Base-by-base conservation (phyloP, 2,113 vertebrate genomes). In the Apteryx owenii region DNA sequence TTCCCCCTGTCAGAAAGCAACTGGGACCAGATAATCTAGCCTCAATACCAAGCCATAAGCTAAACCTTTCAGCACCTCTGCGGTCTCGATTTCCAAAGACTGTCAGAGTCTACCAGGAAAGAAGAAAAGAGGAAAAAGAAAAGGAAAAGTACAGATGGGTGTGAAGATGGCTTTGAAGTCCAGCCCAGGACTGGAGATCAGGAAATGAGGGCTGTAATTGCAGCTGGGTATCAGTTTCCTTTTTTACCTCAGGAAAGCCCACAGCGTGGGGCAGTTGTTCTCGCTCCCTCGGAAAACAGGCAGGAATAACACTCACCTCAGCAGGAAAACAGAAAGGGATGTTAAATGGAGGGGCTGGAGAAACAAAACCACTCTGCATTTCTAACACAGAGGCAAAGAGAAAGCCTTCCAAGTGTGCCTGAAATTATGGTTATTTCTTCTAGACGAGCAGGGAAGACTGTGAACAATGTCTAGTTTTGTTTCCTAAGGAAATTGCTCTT, bases 171-270 rank as follows among this genome's bases (percentile, higher is more conserved):
- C 93, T 96, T 95, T 95, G 93, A 95, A 95, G 96, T 77, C 7
- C 9, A 88, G 93, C 54, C 75, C 81, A 46, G 87, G 75, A 95
- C 81, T 3, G 2, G 89, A 94, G 87, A 94, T 82, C 84, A 85
- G 97, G 93, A 97, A 97, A 93, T 3, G 54, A 87, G 87, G 85
- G 79, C 87, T 95, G 81, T 95, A 94, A 96, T 96, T 96, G 91
- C 87, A 88, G 89, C 75, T 85, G 89, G 93, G 93, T 94, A 95
- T 89, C 89, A 54, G 89, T 82, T 95, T 97, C 91, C 87, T 89
- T 89, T 93, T 91, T 95, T 85, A 91, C 77, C 89, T 95, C 68
- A 53, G 81, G 68, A 91, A 75, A 60, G 7, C 64, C 88, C 68
- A 56, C 75, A 64, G 89, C 64, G 31, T 4, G 70, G 78, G 76